Percentiles rank a stretch among this genome's conserved stretches.
These are phyloP conservation scores for Atherinomorus stipes DNA, from an alignment of 2,113 vertebrate species.

Conservation along the genomic window DNA sequence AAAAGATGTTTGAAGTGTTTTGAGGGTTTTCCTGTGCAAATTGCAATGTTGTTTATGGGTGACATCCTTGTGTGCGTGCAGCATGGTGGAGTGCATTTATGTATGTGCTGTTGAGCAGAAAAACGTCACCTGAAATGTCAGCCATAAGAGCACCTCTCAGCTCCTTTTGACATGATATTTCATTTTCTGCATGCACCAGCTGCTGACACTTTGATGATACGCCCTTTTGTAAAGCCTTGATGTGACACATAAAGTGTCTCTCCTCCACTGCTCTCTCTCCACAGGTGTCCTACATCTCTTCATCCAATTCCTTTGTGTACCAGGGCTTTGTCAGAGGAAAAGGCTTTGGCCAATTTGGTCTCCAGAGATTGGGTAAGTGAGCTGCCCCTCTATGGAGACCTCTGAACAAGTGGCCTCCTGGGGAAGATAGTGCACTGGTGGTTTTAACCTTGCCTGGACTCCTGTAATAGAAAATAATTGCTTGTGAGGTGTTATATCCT, in stretches of 20 bases:
- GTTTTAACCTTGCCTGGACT: background rate
- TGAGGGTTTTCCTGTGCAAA: background rate
- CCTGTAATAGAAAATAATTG: slow-evolving; percentile 9
- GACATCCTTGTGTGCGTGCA: slow-evolving; percentile 7
- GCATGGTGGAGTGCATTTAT: slow-evolving; percentile 27
- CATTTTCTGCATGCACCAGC: slow-evolving; percentile 61
- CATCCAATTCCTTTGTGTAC: slow-evolving; percentile 94
- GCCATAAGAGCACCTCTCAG: slow-evolving; percentile 62
- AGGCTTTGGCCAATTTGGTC: slow-evolving; percentile 97
- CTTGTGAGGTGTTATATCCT: background rate
- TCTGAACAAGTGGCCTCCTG: background rate
- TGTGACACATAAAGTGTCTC: slow-evolving; percentile 67
- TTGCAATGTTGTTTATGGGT: slow-evolving; percentile 21
- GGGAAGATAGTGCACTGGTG: background rate
- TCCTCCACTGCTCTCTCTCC: slow-evolving; percentile 57
- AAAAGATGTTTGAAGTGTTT: slow-evolving; percentile 14
- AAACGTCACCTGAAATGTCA: slow-evolving; percentile 76
- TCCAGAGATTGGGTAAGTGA: slow-evolving; percentile 94
- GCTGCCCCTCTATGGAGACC: slow-evolving; percentile 29
- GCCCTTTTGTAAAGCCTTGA: slow-evolving; percentile 63
- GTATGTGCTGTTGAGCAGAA: slow-evolving; percentile 56
- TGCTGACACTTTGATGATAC: slow-evolving; percentile 77
- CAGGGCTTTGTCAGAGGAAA: slow-evolving; percentile 97
- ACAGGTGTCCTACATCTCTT: slow-evolving; percentile 94
- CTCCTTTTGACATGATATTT: slow-evolving; percentile 73